Conservation (phyloP, 2,888 invertebrate species). For the Branchellion lobata region DNA sequence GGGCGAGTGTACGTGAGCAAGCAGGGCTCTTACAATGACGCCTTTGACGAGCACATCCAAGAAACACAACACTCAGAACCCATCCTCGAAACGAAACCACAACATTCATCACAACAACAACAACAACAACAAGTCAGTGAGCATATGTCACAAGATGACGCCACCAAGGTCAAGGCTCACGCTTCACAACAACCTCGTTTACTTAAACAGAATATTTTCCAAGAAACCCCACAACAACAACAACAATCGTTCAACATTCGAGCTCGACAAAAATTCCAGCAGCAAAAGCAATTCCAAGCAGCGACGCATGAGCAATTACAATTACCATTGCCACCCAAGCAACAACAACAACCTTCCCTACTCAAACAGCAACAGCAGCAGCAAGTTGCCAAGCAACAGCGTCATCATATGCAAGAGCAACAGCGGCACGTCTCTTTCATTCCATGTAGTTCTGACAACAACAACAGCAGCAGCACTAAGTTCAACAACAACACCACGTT, state of each 20-base stretch:
- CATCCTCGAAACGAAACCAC: background rate
- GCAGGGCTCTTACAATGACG: constrained; percentile 4
- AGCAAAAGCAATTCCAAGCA: background rate
- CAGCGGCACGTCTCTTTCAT: background rate
- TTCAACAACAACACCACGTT: background rate
- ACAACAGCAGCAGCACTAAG: background rate
- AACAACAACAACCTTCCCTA: too few species aligned
- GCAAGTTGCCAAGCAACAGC: background rate
- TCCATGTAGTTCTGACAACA: background rate
- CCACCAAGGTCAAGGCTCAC: background rate
- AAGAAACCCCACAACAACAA: background rate
- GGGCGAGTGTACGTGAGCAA: background rate
- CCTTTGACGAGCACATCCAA: background rate
- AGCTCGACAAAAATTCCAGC: background rate
- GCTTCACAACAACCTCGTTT: background rate
- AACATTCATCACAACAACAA: background rate
- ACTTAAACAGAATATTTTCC: background rate
- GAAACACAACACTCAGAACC: background rate
- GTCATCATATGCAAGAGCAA: too few species aligned
- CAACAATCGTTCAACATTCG: background rate
- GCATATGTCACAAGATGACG: background rate
- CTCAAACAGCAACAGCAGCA: too few species aligned
- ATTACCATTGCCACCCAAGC: too few species aligned
- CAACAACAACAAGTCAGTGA: background rate
- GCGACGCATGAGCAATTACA: too few species aligned